Conservation (phyloP, 2,888 invertebrate genomes). For the Scaptomyza cyrtandrae region DNA sequence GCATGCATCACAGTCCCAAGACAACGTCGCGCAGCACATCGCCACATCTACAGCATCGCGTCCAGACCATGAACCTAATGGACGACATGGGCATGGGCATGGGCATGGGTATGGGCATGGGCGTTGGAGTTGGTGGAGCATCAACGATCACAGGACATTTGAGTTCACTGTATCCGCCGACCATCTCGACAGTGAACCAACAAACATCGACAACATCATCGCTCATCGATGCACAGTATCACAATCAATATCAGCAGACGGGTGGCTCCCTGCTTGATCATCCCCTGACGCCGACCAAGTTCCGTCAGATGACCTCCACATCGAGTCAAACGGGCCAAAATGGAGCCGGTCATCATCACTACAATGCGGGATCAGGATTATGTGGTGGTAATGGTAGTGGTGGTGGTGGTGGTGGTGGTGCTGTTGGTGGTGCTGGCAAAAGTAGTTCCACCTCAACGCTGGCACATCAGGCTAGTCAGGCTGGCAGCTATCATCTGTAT, state of each 20-base stretch:
- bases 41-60: conserved; percentile 84
- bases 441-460: conserved; percentile 79
- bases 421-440: conserved; percentile 45
- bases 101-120: not conserved
- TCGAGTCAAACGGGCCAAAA: conserved; percentile 83
- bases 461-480: conserved; percentile 60
- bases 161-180: conserved; percentile 82
- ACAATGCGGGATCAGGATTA: conserved; percentile 58
- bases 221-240: conserved; percentile 82
- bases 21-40: conserved; percentile 84
- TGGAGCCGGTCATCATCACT: conserved; percentile 51
- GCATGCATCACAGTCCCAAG: conserved; percentile 85
- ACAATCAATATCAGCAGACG: conserved; percentile 84
- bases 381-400: conserved; percentile 14
- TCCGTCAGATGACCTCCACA: conserved; percentile 83
- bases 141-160: conserved; percentile 81
- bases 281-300: conserved; percentile 84
- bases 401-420: conserved; percentile 39
- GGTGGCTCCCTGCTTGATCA: conserved; percentile 84
- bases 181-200: conserved; percentile 82
- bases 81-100: conserved; percentile 72
- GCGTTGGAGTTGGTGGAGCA: conserved; percentile 52
- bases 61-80: conserved; percentile 84
- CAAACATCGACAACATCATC: conserved; percentile 84
- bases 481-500: conserved; percentile 77